These are phyloP conservation scores for Polietes domitor DNA, from an alignment of 2,888 invertebrate species.

Conservation along the genomic window DNA sequence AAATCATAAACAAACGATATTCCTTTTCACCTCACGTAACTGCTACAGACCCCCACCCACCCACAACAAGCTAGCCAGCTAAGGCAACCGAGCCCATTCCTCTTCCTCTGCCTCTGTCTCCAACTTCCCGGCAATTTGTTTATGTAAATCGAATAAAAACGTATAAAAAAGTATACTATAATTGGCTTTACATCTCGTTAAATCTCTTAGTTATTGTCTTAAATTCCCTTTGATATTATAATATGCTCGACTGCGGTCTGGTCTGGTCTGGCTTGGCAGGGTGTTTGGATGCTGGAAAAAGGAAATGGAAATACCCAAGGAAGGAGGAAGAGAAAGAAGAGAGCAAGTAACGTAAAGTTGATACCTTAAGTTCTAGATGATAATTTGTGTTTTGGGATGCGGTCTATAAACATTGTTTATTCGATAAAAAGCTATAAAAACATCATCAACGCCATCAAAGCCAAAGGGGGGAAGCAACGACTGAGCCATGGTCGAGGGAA, in stretches of 20 bases:
- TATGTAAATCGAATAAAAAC: slow-evolving; percentile 38
- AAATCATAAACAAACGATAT: slow-evolving; percentile 17
- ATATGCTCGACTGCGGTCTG: slow-evolving; percentile 4
- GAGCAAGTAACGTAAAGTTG: slow-evolving; percentile 18
- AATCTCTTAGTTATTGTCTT: slow-evolving; percentile 49
- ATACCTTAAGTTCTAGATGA: slow-evolving; percentile 34
- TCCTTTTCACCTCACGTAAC: slow-evolving; percentile 25
- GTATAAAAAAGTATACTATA: slow-evolving; percentile 48
- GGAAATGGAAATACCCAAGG: background rate
- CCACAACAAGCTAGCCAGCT: background rate
- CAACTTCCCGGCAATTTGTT: background rate
- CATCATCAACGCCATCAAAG: slow-evolving; percentile 34
- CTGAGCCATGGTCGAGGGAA: background rate
- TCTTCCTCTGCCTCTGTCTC: background rate
- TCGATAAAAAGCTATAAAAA: slow-evolving; percentile 27
- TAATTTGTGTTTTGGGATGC: slow-evolving; percentile 44
- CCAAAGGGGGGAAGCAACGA: background rate
- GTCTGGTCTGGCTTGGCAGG: background rate
- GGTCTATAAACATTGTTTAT: slow-evolving; percentile 54
- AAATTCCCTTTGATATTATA: slow-evolving; percentile 40
- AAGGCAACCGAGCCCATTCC: background rate
- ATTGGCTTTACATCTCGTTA: slow-evolving; percentile 60
- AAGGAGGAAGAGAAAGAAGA: background rate
- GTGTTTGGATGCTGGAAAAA: background rate
- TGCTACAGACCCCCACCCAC: background rate